Conservation (phyloP, 2,888 invertebrate genomes). For the Cloeon dipterum region DNA sequence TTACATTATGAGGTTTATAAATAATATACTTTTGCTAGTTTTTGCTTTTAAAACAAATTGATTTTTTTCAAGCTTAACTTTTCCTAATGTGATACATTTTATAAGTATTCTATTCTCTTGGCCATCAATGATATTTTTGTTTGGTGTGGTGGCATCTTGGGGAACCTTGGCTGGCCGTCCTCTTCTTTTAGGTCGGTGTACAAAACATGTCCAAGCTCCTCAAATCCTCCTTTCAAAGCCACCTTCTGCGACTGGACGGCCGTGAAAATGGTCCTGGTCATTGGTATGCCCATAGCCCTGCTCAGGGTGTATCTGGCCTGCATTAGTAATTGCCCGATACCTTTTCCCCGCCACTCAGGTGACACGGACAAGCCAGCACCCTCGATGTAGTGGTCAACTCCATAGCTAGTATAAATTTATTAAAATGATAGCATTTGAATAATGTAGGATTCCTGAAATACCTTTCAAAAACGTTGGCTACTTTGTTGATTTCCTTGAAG, state of each 20-base stretch:
- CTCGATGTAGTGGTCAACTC: constrained; percentile 20
- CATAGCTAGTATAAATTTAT: constrained; percentile 11
- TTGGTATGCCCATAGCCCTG: constrained; percentile 22
- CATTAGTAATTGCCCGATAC: constrained; percentile 22
- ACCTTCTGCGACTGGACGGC: constrained; percentile 26
- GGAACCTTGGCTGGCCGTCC: neutral
- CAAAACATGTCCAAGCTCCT: constrained; percentile 14
- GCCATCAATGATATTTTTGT: too few relatives aligned
- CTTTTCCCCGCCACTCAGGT: constrained; percentile 21
- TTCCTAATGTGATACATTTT: too few relatives aligned
- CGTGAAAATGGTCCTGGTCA: constrained; percentile 27
- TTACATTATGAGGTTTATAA: too few relatives aligned
- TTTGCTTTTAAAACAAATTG: too few relatives aligned
- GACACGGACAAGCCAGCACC: constrained; percentile 26
- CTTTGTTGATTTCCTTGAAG: too few relatives aligned
- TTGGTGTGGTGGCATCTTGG: neutral
- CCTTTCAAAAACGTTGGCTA: too few relatives aligned
- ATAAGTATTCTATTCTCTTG: too few relatives aligned
- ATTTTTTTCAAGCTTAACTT: too few relatives aligned
- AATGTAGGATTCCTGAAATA: too few relatives aligned
- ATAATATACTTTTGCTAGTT: too few relatives aligned
- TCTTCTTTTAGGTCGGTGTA: neutral
- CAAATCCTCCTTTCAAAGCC: constrained; percentile 25
- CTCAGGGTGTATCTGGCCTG: constrained; percentile 25
- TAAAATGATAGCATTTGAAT: too few relatives aligned